These are phyloP conservation scores for Parazoanthus atlanticus DNA, from an alignment of 92 coral and sea anemone species.

Conservation along the genomic window DNA sequence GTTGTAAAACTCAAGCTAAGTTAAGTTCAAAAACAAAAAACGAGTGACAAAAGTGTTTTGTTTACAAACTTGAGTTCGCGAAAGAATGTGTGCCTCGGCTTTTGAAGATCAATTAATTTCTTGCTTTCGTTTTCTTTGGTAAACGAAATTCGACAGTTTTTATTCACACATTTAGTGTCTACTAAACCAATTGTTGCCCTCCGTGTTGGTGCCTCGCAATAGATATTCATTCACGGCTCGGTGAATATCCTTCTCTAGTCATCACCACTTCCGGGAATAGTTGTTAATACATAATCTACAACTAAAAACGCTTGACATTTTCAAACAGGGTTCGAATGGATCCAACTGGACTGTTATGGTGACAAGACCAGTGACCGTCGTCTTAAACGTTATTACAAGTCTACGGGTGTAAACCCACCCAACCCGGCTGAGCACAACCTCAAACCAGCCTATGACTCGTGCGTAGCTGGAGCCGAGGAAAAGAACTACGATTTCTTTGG, in stretches of 20 bases:
- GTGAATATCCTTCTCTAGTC: no score
- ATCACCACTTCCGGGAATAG: background rate
- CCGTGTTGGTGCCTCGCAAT: no score
- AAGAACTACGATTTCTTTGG: conserved; percentile 43
- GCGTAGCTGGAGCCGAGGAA: conserved; percentile 31
- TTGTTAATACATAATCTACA: background rate
- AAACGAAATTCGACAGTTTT: background rate
- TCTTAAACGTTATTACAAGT: conserved; percentile 36
- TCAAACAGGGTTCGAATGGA: conserved; percentile 30
- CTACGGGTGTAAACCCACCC: conserved; percentile 29
- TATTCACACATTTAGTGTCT: no score
- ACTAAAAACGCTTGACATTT: background rate
- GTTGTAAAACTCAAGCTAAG: no score
- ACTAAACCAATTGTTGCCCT: no score
- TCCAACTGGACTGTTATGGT: conserved; percentile 34
- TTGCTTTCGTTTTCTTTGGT: no score
- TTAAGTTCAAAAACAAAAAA: no score
- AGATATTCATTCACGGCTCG: no score
- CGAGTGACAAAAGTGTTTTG: no score
- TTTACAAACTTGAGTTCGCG: no score
- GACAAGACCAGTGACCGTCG: conserved; percentile 22
- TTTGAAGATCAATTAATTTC: no score
- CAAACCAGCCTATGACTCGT: conserved; percentile 32
- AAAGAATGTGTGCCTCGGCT: no score
- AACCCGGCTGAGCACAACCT: conserved; percentile 23